Percentiles rank a stretch among this genome's conserved stretches.
Evolutionary conservation across 2,113 vertebrate genomes (phyloP).

Genomic region (Labrus mixtus): DNA sequence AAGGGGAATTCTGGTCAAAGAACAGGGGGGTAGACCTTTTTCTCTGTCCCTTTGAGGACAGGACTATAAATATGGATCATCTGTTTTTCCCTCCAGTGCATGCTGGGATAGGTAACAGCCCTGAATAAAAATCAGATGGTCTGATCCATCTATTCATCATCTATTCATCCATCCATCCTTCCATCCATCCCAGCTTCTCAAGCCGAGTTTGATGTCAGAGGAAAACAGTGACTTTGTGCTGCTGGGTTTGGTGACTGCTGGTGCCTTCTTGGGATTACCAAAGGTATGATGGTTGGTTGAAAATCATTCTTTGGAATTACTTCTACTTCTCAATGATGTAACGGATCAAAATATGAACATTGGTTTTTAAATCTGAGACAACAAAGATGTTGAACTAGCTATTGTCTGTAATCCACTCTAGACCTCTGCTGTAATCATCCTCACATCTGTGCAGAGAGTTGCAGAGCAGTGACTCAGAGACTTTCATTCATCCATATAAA

Average conservation of each 20-base stretch:
- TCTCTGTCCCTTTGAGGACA: conserved; percentile 2
- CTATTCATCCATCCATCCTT: too few relatives aligned
- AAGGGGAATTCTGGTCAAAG: background rate
- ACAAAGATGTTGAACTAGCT: background rate
- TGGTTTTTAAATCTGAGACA: background rate
- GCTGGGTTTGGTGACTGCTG: too few relatives aligned
- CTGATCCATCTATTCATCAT: too few relatives aligned
- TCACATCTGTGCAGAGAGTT: conserved; percentile 33
- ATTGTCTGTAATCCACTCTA: conserved; percentile 36
- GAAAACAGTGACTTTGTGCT: too few relatives aligned
- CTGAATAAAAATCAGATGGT: conserved; percentile 12
- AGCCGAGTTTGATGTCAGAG: too few relatives aligned
- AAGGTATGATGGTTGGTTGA: too few relatives aligned
- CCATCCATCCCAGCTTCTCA: too few relatives aligned
- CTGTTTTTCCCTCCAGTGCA: background rate
- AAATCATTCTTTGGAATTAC: too few relatives aligned
- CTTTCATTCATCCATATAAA: background rate
- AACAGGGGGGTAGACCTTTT: background rate
- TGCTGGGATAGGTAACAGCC: background rate
- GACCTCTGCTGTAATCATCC: conserved; percentile 21
- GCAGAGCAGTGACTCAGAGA: background rate
- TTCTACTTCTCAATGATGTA: background rate
- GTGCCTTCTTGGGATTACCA: too few relatives aligned
- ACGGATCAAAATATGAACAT: background rate
- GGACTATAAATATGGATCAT: conserved; percentile 3